A percentile compares a stretch with the other conserved stretches of the same genome.
phyloP scores from a whole-genome alignment of 2,113 vertebrate species.

The Plecotus auritus region DNA sequence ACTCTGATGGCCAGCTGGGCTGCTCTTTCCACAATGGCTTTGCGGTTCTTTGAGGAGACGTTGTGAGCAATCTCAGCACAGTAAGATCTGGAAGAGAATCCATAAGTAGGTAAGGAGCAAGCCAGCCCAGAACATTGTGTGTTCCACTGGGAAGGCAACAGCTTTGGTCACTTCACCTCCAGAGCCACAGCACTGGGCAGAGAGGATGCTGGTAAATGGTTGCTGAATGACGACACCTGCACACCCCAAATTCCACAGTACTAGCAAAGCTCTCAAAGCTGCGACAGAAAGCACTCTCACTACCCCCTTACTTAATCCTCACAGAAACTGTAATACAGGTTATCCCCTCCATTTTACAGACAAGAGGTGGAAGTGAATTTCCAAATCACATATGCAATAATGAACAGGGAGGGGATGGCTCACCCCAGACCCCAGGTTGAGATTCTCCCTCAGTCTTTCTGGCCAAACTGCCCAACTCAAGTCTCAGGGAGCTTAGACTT shows the following conservation, averaged over 20 bases:
- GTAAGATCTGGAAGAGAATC: conserved; percentile 84
- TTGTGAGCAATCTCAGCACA: conserved; percentile 99
- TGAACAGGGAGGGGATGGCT: not conserved
- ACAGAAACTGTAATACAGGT: not conserved
- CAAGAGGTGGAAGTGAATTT: not conserved
- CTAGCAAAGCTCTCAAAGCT: not conserved
- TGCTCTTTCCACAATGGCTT: conserved; percentile 95
- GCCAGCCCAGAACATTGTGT: not conserved
- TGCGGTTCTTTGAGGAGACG: conserved; percentile 98
- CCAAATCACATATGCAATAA: not conserved
- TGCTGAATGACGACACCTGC: not conserved
- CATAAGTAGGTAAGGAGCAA: not conserved
- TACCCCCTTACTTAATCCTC: not conserved
- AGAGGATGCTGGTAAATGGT: not conserved
- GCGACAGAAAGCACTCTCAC: not conserved
- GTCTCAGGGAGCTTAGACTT: not conserved
- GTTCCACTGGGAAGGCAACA: not conserved
- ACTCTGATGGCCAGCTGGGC: conserved; percentile 98
- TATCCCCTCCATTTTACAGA: not conserved
- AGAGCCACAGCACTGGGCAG: not conserved
- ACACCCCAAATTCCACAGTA: not conserved
- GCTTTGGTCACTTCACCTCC: too few species aligned
- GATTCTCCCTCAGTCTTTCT: not conserved
- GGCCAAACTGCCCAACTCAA: not conserved
- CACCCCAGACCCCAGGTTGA: not conserved